Percentiles rank a stretch among this genome's conserved stretches.
Conservation (phyloP, 2,797 vertebrate species). For the Anguilla marmorata region DNA sequence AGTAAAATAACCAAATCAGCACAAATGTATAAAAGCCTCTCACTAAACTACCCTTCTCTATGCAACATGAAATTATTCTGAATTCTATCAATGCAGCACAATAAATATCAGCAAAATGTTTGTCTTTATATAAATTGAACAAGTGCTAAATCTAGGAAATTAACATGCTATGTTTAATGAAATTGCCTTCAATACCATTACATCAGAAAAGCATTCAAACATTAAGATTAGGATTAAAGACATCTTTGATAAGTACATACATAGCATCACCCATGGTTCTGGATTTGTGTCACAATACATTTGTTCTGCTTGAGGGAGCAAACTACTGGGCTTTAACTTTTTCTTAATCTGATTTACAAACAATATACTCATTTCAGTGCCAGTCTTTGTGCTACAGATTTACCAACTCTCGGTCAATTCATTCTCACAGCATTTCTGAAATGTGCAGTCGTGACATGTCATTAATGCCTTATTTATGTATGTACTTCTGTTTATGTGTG, state of each 20-base stretch:
- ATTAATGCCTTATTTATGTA: not conserved
- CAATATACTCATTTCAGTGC: not conserved
- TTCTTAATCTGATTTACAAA: not conserved
- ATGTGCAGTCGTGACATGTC: not conserved
- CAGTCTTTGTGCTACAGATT: not conserved
- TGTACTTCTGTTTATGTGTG: not conserved
- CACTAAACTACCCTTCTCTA: not conserved
- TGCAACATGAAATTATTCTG: not conserved
- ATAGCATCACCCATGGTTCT: not conserved
- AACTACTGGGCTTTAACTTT: not conserved
- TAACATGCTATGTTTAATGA: not conserved
- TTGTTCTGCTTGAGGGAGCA: not conserved
- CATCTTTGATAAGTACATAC: conserved; percentile 43
- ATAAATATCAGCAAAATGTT: not conserved
- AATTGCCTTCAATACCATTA: conserved; percentile 29
- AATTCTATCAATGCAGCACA: not conserved
- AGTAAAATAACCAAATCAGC: not conserved
- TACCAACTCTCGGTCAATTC: not conserved
- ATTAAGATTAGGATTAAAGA: conserved; percentile 35
- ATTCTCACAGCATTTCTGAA: not conserved
- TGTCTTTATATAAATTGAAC: not conserved
- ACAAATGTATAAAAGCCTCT: not conserved
- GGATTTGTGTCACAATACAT: not conserved
- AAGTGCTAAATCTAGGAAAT: not conserved
- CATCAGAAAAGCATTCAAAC: conserved; percentile 32